Conservation (phyloP, 2,113 vertebrate genomes). For the Glareola pratincola region DNA sequence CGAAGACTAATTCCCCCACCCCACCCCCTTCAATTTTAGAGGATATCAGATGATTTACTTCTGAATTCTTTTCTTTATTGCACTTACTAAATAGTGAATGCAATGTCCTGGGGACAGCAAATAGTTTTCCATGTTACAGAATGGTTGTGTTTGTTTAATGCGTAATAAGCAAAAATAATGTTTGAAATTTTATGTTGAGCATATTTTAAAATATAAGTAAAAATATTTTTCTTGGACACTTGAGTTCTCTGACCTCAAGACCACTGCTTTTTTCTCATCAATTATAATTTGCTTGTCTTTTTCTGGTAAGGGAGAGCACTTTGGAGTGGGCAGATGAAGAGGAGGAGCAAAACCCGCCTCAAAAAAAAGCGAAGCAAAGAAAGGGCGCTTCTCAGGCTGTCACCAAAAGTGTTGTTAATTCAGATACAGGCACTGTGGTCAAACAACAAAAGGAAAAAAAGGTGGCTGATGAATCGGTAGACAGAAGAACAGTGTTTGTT, state of each 20-base stretch:
- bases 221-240: background rate
- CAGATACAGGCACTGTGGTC: background rate
- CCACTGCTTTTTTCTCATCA: fast-evolving
- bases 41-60: background rate
- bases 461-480: conserved; percentile 59
- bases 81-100: background rate
- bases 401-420: background rate
- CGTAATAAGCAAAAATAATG: background rate
- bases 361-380: conserved; percentile 60
- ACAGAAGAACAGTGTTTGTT: conserved; percentile 88
- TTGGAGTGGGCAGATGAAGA: conserved; percentile 81
- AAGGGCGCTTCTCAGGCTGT: background rate
- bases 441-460: conserved; percentile 38
- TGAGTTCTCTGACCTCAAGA: background rate
- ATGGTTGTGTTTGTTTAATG: background rate
- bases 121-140: background rate
- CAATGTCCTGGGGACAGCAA: background rate
- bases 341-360: conserved; percentile 50
- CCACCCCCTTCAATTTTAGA: background rate
- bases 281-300: background rate
- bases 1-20: background rate
- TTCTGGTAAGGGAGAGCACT: conserved; percentile 76
- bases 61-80: background rate
- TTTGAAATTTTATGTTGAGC: background rate
- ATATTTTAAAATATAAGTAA: background rate